Base-by-base conservation (phyloP, 2,888 invertebrate genomes). In the Leptura quadrifasciata region DNA sequence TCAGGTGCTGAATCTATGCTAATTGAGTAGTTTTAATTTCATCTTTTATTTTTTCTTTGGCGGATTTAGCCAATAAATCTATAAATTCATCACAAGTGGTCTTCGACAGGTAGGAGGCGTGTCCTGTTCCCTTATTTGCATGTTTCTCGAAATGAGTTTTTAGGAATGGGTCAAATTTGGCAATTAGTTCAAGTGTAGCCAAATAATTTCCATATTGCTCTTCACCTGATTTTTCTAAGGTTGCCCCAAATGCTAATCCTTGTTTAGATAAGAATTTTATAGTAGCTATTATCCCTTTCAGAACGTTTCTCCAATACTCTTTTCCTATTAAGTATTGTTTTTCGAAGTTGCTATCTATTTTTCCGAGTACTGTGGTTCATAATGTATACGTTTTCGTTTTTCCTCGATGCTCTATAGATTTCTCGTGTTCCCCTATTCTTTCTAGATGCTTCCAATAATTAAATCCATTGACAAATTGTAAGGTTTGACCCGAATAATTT, bases 1-100 rank as follows among this genome's bases (percentile, higher is more conserved):
- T 72, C 72, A 54, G 72, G 55, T 24, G 72, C 64, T 31, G 61
- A 72, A 39, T 72, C 61, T 54, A 69, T 27, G 21, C 21, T 55
- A 27, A 54, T 69, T n/a, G 69, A 69, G 47, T 55, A 70, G 58
- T 58, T 3, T 60, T 70, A 27, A 17, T 20, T 18, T 3, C 35
- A 17, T 31, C 58, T 24, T 1, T 21, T 31, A 39, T 60, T 60
- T 27, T 35, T 17, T 54, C 58, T 31, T 18, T 35, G 17, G n/a
- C 31, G 18, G 17, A 57, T 31, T 70, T 35, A 20, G 21, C 58
- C 18, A 47, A 60, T 24, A 31, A 58, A n/a, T 15, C 31, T 31
- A 31, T 31, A 31, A 31, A 31, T 31, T 31, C 31, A 31, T 31
- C 31, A 31, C 52, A 52, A 71, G 61, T 61, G 39, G 24, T 61